Conservation (phyloP, 2,113 vertebrate genomes). For the Xenus cinereus region DNA sequence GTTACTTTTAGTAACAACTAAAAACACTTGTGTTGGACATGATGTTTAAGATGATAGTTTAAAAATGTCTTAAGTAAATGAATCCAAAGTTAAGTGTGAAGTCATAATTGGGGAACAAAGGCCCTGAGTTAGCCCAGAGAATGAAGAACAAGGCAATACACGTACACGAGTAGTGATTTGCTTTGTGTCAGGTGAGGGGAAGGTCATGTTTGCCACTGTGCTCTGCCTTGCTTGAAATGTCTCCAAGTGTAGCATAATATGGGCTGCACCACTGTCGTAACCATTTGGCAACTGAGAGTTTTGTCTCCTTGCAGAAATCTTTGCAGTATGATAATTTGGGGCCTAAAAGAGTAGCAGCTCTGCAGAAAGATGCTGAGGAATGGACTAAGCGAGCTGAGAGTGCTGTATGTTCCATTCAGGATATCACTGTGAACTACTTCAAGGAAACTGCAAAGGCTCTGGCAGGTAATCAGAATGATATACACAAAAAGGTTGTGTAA, state of each 20-base stretch:
- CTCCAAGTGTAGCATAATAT: background rate
- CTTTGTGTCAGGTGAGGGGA: background rate
- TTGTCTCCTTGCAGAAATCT: slow-evolving; percentile 80
- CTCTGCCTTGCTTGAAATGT: background rate
- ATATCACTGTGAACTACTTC: slow-evolving; percentile 94
- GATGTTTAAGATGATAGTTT: background rate
- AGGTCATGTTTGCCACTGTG: background rate
- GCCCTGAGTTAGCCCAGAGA: background rate
- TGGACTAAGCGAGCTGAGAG: slow-evolving; percentile 84
- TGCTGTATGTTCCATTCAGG: slow-evolving; percentile 89
- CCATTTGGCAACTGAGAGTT: background rate
- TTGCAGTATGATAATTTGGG: slow-evolving; percentile 87
- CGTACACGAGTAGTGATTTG: background rate
- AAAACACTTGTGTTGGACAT: background rate
- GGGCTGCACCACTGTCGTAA: background rate
- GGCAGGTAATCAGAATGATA: slow-evolving; percentile 75
- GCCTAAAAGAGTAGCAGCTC: slow-evolving; percentile 84
- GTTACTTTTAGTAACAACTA: slow-evolving; percentile 36
- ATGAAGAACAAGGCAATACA: background rate
- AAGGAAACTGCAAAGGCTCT: slow-evolving; percentile 87
- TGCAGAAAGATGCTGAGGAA: slow-evolving; percentile 87
- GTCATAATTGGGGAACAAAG: background rate
- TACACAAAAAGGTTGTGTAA: background rate
- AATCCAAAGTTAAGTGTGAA: background rate
- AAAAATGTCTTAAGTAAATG: background rate